A percentile compares a stretch with the other conserved stretches of the same genome.
These are phyloP conservation scores for Electrona antarctica DNA, from an alignment of 2,113 vertebrate genomes.

Conservation along the genomic window DNA sequence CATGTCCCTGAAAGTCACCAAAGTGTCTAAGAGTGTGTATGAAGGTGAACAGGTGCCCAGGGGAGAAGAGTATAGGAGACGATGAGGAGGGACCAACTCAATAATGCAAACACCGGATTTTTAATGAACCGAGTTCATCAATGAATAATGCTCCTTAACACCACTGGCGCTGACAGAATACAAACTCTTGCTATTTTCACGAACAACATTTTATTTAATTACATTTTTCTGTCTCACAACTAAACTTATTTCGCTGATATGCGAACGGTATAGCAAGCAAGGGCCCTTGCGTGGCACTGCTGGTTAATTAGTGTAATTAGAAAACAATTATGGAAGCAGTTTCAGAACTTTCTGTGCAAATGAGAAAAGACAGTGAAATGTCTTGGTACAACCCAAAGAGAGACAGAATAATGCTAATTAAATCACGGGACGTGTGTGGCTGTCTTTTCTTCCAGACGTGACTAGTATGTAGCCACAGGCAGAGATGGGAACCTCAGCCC, in stretches of 20 bases:
- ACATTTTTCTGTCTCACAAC: slow-evolving; percentile 28
- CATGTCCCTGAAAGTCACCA: slow-evolving; percentile 48
- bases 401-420: background rate
- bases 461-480: no score
- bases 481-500: no score
- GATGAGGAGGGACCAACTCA: slow-evolving; percentile 56
- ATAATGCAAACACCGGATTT: slow-evolving; percentile 67
- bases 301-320: slow-evolving; percentile 22
- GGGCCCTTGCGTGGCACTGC: background rate
- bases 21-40: slow-evolving; percentile 25
- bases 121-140: slow-evolving; percentile 67
- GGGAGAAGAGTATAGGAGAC: slow-evolving; percentile 50
- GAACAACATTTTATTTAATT: background rate
- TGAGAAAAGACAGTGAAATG: background rate
- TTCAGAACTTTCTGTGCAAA: slow-evolving; percentile 20
- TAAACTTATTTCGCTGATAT: slow-evolving; percentile 30
- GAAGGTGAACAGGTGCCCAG: slow-evolving; percentile 33
- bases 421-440: no score
- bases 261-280: no score
- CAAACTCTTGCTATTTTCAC: slow-evolving; percentile 51
- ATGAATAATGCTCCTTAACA: slow-evolving; percentile 59
- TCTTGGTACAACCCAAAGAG: background rate
- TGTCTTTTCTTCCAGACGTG: no score
- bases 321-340: slow-evolving; percentile 4
- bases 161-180: slow-evolving; percentile 49